phyloP scores from a whole-genome alignment of 2,113 vertebrate species.

The Cyphomyrus plagiostoma region DNA sequence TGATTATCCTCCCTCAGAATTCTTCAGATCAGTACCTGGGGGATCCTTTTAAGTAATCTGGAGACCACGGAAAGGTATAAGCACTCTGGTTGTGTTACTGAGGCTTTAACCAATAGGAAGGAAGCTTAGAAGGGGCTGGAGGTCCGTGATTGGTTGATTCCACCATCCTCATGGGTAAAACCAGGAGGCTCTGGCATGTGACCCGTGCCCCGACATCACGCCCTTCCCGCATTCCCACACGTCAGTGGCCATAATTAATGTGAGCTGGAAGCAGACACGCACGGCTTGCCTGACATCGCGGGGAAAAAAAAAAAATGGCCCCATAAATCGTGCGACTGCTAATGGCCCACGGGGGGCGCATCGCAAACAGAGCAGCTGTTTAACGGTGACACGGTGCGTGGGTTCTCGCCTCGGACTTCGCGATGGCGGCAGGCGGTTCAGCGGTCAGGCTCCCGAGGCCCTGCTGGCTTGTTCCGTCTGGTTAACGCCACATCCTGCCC shows the following conservation, averaged over 20 bases:
- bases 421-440: neutral
- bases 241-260: neutral
- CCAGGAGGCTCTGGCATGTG: neutral
- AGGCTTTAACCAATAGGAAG: neutral
- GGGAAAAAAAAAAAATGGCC: neutral
- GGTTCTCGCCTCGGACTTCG: neutral
- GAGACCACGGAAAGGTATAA: neutral
- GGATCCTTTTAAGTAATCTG: neutral
- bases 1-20: neutral
- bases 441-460: neutral
- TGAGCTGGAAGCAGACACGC: neutral
- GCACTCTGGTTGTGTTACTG: neutral
- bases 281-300: neutral
- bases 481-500: neutral
- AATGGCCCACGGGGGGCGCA: neutral
- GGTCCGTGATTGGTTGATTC: neutral
- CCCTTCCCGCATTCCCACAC: neutral
- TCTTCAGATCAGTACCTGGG: neutral
- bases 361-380: neutral
- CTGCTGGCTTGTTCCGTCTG: neutral
- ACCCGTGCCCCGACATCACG: neutral
- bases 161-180: neutral
- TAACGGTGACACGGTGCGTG: neutral
- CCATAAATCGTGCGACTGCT: slow-evolving; percentile 1
- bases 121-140: neutral